Percentiles rank a stretch among this genome's conserved stretches.
Evolutionary conservation across 2,113 vertebrate species (phyloP).

Genomic region (Glaucidium brasilianum): DNA sequence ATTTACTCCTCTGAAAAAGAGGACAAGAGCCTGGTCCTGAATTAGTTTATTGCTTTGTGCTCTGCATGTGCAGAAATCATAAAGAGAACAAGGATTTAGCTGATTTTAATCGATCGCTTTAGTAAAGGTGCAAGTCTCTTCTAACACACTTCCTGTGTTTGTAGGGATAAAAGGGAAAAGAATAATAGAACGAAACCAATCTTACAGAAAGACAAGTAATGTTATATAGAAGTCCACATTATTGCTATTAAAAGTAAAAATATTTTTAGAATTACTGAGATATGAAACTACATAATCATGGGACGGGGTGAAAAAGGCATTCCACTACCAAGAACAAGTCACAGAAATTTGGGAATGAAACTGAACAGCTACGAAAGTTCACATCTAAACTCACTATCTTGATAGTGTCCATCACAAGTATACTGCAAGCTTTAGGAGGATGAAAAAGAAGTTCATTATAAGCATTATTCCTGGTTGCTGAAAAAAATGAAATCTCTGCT

Average conservation of each 20-base stretch:
- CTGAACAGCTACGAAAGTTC: neutral
- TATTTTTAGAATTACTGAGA: neutral
- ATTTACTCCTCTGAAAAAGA: neutral
- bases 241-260: neutral
- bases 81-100: neutral
- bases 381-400: neutral
- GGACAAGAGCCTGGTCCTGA: neutral
- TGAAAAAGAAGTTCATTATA: neutral
- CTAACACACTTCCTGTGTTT: neutral
- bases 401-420: neutral
- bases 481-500: neutral
- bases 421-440: neutral
- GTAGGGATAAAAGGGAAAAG: neutral
- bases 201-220: neutral
- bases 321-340: neutral
- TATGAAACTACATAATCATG: neutral
- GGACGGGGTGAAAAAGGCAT: fast-evolving
- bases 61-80: neutral
- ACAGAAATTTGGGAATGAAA: neutral
- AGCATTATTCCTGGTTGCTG: neutral
- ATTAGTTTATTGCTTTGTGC: neutral
- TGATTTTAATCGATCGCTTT: neutral
- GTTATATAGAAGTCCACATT: neutral
- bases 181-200: neutral
- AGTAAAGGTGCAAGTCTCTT: neutral